phyloP scores from a whole-genome alignment of 2,888 invertebrate species.

The Acleris laterana region DNA sequence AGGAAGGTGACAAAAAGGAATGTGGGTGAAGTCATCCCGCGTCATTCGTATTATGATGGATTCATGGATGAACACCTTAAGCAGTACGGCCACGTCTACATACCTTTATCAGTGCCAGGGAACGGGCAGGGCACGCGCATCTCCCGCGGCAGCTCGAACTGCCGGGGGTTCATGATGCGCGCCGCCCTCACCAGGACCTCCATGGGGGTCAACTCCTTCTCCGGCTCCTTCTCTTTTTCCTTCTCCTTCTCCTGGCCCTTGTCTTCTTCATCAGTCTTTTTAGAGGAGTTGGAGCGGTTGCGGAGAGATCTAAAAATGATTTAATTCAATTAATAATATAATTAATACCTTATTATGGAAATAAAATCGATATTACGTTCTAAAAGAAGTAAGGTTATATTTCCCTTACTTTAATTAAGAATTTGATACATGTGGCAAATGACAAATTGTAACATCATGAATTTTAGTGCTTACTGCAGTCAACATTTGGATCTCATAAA shows the following conservation, averaged over 20 bases:
- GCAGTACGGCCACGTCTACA: constrained; percentile 31
- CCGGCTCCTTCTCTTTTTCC: constrained; percentile 48
- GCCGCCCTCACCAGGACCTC: constrained; percentile 93
- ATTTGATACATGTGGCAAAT: too few relatives aligned
- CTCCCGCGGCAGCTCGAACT: constrained; percentile 94
- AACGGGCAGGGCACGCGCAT: constrained; percentile 90
- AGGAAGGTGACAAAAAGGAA: too few relatives aligned
- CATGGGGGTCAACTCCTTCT: constrained; percentile 85
- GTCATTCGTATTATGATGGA: too few relatives aligned
- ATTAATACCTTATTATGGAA: too few relatives aligned
- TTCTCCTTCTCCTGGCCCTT: constrained; percentile 41
- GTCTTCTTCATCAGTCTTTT: constrained; percentile 56
- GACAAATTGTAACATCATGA: too few relatives aligned
- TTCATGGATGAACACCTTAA: too few relatives aligned
- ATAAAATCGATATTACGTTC: too few relatives aligned
- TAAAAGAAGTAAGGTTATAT: too few relatives aligned
- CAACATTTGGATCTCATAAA: too few relatives aligned
- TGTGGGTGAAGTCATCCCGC: too few relatives aligned
- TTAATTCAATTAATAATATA: neutral
- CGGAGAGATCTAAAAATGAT: constrained; percentile 55
- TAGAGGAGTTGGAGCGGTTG: constrained; percentile 60
- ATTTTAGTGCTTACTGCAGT: too few relatives aligned
- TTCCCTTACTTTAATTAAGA: too few relatives aligned
- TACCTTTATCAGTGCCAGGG: constrained; percentile 92
- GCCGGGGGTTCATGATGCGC: constrained; percentile 92